Conservation (phyloP, 1,140 invertebrate species). For the Aphis craccivora region DNA sequence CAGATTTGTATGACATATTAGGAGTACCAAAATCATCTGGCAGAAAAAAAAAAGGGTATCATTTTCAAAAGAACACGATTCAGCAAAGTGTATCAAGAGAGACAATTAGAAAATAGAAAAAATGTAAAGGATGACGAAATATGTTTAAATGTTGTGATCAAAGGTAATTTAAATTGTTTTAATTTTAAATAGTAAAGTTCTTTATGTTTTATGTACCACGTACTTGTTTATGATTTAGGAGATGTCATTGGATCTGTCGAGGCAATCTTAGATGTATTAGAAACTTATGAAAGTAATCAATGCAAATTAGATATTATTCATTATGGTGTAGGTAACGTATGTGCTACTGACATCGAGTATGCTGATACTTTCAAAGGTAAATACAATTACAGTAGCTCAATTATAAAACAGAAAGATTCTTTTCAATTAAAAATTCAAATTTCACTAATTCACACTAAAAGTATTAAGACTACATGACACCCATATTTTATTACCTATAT, state of each 20-base stretch:
- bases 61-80: slow-evolving; percentile 64
- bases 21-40: slow-evolving; percentile 72
- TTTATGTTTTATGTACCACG: neutral
- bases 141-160: slow-evolving; percentile 66
- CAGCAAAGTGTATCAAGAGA: slow-evolving; percentile 63
- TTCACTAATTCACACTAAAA: no score
- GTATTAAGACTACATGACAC: neutral
- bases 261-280: slow-evolving; percentile 90
- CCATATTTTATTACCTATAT: neutral
- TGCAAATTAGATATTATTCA: slow-evolving; percentile 87
- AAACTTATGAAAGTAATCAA: slow-evolving; percentile 81
- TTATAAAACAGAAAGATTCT: neutral
- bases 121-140: slow-evolving; percentile 65
- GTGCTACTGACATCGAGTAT: slow-evolving; percentile 84
- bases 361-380: slow-evolving; percentile 82
- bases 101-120: slow-evolving; percentile 66
- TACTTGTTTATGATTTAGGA: slow-evolving; percentile 61
- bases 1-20: neutral
- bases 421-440: neutral
- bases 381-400: neutral
- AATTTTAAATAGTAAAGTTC: neutral
- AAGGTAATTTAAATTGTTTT: slow-evolving; percentile 64
- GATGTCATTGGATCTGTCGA: slow-evolving; percentile 93
- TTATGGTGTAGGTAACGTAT: slow-evolving; percentile 87
- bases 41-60: slow-evolving; percentile 70